Conservation (phyloP, 2,113 vertebrate genomes). For the Ramphastos sulfuratus region DNA sequence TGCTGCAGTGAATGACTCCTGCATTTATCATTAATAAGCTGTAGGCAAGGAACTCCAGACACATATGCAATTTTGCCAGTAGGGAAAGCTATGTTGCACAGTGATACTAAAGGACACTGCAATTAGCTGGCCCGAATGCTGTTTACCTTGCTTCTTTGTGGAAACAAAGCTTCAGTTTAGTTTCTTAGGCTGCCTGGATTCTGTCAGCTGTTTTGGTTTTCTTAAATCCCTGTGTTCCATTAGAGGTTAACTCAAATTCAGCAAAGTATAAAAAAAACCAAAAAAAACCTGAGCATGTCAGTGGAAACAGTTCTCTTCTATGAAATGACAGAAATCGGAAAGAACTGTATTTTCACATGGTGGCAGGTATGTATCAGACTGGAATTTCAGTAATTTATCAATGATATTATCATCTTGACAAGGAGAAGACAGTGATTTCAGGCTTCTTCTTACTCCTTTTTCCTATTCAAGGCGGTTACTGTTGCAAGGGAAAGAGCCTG, state of each 20-base stretch:
- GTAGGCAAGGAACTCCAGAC: neutral
- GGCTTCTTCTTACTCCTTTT: neutral
- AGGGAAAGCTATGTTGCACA: conserved; percentile 14
- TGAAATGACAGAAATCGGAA: neutral
- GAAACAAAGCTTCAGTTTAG: neutral
- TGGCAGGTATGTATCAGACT: neutral
- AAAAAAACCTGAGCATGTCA: neutral
- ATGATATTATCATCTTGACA: neutral
- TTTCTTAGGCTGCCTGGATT: neutral
- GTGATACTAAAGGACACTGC: neutral
- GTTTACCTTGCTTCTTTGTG: neutral
- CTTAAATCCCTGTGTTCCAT: neutral
- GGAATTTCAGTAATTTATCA: neutral
- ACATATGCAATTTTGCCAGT: neutral
- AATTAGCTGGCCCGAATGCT: neutral
- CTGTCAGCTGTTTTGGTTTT: neutral
- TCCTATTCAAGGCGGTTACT: neutral
- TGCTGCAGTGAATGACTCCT: neutral
- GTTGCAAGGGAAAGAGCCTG: neutral
- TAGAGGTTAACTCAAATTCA: neutral
- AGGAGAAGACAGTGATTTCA: neutral
- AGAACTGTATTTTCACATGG: neutral
- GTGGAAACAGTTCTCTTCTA: neutral
- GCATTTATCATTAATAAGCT: neutral
- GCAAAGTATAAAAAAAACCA: neutral